Evolutionary conservation across 2,113 vertebrate species (phyloP).

Genomic region (Cephalophus harveyi): DNA sequence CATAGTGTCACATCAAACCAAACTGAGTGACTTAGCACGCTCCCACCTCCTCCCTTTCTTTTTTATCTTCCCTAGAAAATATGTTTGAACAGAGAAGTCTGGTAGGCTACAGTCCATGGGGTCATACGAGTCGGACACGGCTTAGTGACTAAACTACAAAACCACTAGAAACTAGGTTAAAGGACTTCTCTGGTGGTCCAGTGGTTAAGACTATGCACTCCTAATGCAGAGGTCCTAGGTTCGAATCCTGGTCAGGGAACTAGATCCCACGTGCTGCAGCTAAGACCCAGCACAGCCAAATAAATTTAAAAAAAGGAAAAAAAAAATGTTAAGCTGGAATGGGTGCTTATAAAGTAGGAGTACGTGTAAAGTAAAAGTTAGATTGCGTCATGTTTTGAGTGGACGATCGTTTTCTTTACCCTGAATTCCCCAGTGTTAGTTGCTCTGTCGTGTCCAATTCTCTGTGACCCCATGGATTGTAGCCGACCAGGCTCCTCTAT

Average conservation of each 20-base stretch:
- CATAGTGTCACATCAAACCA: not conserved
- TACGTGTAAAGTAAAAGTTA: not conserved
- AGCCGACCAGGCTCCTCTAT: not conserved
- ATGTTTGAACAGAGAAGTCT: not conserved
- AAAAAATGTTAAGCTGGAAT: not conserved
- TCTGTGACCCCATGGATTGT: not conserved
- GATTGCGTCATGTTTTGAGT: not conserved
- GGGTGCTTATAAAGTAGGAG: not conserved
- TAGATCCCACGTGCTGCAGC: not conserved
- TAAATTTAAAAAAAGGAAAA: not conserved
- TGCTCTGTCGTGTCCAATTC: fast-evolving
- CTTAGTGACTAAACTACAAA: not conserved
- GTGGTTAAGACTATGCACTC: not conserved
- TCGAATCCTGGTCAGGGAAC: not conserved
- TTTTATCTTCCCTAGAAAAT: not conserved
- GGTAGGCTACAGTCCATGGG: not conserved
- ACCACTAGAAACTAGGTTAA: not conserved
- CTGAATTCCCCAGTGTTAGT: not conserved
- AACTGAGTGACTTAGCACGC: not conserved
- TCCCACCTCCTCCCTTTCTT: not conserved
- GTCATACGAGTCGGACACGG: fast-evolving
- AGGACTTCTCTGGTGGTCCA: not conserved
- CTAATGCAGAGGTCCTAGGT: not conserved
- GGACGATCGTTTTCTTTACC: not conserved
- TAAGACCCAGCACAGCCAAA: not conserved